A percentile compares a stretch with the other conserved stretches of the same genome.
phyloP scores from a whole-genome alignment of 2,113 vertebrate species.

The Drymodes brunneopygia region DNA sequence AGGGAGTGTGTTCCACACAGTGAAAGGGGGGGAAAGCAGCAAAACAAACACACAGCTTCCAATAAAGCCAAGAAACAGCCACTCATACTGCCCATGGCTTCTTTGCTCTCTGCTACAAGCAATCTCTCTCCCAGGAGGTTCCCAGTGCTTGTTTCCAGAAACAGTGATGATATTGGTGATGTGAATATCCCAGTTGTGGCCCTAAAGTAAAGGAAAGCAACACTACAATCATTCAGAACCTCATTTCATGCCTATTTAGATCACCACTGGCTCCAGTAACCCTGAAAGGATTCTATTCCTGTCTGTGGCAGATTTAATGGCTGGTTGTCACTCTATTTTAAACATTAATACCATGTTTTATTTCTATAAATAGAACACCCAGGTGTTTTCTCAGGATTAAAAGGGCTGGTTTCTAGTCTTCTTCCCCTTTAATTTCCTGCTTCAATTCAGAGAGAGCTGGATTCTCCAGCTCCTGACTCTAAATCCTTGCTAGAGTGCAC shows the following conservation, averaged over 20 bases:
- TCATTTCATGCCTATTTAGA: constrained; percentile 23
- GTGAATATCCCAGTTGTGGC: neutral
- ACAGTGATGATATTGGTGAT: neutral
- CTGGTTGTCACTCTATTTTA: neutral
- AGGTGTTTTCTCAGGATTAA: neutral
- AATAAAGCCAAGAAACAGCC: neutral
- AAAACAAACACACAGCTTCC: neutral
- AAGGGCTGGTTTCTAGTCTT: neutral
- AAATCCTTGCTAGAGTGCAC: neutral
- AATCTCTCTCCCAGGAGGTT: neutral
- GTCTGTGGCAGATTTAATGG: neutral
- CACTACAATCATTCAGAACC: neutral
- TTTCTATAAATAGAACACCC: neutral
- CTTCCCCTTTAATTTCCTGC: neutral
- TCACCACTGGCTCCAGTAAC: neutral
- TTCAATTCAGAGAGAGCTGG: neutral
- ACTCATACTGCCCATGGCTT: neutral
- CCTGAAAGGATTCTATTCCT: neutral
- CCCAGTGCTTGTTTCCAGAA: neutral
- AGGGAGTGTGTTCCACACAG: neutral
- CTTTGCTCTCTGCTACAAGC: neutral
- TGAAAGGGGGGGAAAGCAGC: neutral
- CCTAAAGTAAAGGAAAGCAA: neutral
- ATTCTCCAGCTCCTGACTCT: neutral
- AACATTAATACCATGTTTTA: neutral